A percentile compares a stretch with the other conserved stretches of the same genome.
These are phyloP conservation scores for Mesitornis unicolor DNA, from an alignment of 2,113 vertebrate species.

Conservation along the genomic window DNA sequence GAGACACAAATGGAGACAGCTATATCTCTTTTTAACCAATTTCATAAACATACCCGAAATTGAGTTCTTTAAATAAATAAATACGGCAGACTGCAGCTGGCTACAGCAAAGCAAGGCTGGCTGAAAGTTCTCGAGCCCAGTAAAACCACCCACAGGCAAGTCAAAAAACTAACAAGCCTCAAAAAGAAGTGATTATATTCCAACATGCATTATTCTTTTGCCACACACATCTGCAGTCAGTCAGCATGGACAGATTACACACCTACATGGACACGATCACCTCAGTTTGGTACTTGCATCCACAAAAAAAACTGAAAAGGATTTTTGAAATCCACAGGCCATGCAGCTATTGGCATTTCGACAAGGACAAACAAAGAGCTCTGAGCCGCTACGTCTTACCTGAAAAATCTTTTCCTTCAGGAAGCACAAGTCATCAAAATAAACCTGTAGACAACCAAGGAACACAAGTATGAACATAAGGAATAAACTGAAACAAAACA, in stretches of 20 bases:
- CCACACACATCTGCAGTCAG: neutral
- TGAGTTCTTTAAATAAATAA: neutral
- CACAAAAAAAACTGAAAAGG: neutral
- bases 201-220: neutral
- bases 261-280: rapidly evolving
- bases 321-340: neutral
- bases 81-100: neutral
- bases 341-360: neutral
- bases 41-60: neutral
- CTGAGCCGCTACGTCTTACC: conserved; percentile 75
- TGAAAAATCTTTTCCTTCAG: conserved; percentile 71
- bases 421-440: conserved; percentile 74
- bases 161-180: neutral
- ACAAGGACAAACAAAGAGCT: neutral
- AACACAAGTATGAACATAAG: conserved; percentile 76
- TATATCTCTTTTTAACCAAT: neutral
- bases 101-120: neutral
- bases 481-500: conserved; percentile 75
- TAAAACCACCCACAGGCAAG: neutral
- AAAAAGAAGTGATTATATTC: neutral
- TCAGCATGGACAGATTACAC: rapidly evolving
- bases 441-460: conserved; percentile 82
- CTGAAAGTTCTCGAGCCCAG: neutral
- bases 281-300: neutral
- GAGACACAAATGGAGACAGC: neutral